Evolutionary conservation across 2,888 invertebrate species (phyloP).

Genomic region (Aelia acuminata): DNA sequence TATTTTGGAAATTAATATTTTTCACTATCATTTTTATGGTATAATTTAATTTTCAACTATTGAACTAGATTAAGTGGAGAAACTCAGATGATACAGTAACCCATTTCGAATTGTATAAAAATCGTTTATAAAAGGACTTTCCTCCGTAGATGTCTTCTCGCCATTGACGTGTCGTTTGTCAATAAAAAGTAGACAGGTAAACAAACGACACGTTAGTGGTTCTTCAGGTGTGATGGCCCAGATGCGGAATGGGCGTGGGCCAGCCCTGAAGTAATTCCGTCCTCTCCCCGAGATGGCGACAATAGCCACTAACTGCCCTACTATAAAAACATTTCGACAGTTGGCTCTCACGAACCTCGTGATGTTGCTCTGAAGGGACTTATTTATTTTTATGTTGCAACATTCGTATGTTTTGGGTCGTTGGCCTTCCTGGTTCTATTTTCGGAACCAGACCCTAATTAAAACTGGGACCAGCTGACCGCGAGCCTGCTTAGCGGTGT

Average conservation of each 20-base stretch:
- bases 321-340: constrained; percentile 34
- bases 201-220: neutral
- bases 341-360: neutral
- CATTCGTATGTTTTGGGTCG: neutral
- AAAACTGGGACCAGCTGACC: constrained; percentile 39
- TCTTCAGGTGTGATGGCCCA: constrained; percentile 21
- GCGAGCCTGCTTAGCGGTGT: constrained; percentile 1
- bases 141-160: neutral
- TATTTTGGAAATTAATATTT: too few relatives aligned
- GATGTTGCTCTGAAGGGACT: neutral
- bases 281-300: neutral
- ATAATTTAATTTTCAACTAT: neutral
- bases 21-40: too few relatives aligned
- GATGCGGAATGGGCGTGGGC: neutral
- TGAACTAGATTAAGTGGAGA: neutral
- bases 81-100: neutral
- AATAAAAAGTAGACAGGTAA: constrained; percentile 43
- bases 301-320: constrained; percentile 15
- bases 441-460: constrained; percentile 30
- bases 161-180: neutral
- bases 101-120: constrained; percentile 23
- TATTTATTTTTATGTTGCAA: constrained; percentile 3
- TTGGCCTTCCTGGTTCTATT: constrained; percentile 3
- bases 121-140: neutral
- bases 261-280: neutral